Evolutionary conservation across 2,113 vertebrate genomes (phyloP).

Genomic region (Thomomys bottae): DNA sequence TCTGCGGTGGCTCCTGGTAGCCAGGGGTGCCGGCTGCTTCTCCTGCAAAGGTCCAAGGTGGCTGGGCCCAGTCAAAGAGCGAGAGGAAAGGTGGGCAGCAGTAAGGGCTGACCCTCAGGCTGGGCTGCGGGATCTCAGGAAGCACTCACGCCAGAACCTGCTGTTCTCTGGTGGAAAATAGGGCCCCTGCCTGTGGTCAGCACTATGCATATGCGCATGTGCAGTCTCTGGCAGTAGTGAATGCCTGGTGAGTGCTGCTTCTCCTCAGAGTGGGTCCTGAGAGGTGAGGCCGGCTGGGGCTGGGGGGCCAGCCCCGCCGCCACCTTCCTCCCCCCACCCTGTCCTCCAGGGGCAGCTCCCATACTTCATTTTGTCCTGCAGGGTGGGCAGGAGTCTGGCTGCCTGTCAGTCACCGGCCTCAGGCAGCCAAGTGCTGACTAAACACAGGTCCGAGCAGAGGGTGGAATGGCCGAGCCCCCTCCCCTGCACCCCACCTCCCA

Average conservation of each 20-base stretch:
- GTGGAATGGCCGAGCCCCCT: constrained; percentile 66
- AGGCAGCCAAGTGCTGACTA: constrained; percentile 81
- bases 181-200: neutral
- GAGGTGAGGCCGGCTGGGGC: neutral
- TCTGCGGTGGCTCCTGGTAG: neutral
- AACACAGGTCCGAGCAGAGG: constrained; percentile 77
- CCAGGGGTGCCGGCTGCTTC: too few species aligned
- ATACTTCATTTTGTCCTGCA: constrained; percentile 77
- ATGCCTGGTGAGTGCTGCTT: neutral
- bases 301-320: constrained; percentile 48
- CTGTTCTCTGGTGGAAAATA: neutral
- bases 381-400: constrained; percentile 75
- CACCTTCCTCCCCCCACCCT: constrained; percentile 60
- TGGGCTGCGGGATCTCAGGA: neutral
- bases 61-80: constrained; percentile 1
- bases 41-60: neutral
- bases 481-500: constrained; percentile 57
- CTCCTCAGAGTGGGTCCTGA: neutral
- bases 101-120: neutral
- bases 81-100: constrained; percentile 1
- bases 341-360: constrained; percentile 68
- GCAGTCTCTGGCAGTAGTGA: constrained; percentile 13
- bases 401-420: constrained; percentile 76
- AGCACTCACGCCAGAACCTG: neutral
- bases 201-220: neutral